These are phyloP conservation scores for Gracilinanus agilis DNA, from an alignment of 2,113 vertebrate genomes.

Conservation along the genomic window DNA sequence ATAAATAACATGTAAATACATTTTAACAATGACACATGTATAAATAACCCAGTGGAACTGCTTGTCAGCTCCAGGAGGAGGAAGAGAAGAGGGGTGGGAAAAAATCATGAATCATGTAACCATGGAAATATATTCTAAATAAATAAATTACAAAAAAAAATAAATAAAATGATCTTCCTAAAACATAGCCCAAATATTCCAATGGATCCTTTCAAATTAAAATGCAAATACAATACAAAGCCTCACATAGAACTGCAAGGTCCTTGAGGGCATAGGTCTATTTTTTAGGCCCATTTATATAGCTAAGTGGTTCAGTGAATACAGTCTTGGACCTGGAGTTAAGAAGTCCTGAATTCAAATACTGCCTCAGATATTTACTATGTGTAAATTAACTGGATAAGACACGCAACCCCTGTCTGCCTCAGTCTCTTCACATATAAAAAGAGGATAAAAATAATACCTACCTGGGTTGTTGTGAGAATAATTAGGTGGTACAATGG, in stretches of 20 bases:
- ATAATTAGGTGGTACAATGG: neutral
- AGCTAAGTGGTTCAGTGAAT: neutral
- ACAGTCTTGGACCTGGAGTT: neutral
- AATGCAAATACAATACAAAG: neutral
- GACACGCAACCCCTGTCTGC: neutral
- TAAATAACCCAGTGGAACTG: too few relatives aligned
- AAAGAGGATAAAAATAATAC: neutral
- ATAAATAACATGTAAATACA: too few relatives aligned
- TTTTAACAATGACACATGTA: too few relatives aligned
- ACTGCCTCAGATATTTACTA: neutral
- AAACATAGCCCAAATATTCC: neutral
- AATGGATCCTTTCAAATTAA: neutral
- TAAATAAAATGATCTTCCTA: neutral
- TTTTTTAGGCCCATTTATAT: neutral
- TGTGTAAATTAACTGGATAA: neutral
- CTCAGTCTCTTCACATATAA: neutral
- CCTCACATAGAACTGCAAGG: neutral
- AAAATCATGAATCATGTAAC: too few relatives aligned
- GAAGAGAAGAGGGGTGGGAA: too few relatives aligned
- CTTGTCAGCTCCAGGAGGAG: too few relatives aligned
- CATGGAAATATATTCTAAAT: too few relatives aligned
- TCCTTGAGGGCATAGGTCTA: neutral
- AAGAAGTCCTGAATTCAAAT: neutral
- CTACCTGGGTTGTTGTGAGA: neutral
- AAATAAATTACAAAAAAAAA: too few relatives aligned